phyloP scores from a whole-genome alignment of 2,113 vertebrate species.

The Onychorhynchus coronatus region DNA sequence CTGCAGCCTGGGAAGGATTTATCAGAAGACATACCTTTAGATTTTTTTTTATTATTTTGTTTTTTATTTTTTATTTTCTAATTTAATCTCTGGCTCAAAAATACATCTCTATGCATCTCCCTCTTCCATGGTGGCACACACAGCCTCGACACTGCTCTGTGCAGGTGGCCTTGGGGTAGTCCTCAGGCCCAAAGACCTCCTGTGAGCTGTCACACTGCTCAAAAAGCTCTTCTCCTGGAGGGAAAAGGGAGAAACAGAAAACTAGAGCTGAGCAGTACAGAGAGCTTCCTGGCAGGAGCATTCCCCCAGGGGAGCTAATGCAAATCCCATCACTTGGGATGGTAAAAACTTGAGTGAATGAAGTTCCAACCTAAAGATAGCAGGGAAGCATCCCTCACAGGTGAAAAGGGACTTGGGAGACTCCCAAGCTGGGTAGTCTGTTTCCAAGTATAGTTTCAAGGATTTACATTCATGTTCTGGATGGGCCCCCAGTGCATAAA shows the following conservation, averaged over 20 bases:
- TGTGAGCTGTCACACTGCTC: background rate
- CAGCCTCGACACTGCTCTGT: fast-evolving
- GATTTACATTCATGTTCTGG: background rate
- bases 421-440: background rate
- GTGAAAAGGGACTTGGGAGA: background rate
- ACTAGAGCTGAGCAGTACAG: background rate
- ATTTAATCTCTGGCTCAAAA: background rate
- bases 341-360: background rate
- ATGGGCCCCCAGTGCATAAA: background rate
- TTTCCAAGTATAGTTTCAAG: background rate
- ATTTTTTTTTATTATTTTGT: background rate
- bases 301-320: background rate
- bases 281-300: slow-evolving; percentile 4
- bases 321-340: background rate
- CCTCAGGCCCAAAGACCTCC: slow-evolving; percentile 16
- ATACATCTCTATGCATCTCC: fast-evolving
- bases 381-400: background rate
- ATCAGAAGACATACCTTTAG: background rate
- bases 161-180: slow-evolving; percentile 1
- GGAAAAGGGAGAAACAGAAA: background rate
- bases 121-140: background rate
- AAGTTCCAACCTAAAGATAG: background rate
- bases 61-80: background rate
- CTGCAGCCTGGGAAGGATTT: background rate
- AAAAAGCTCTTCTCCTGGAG: slow-evolving; percentile 13